Percentiles rank a stretch among this genome's conserved stretches.
Evolutionary conservation across 2,888 invertebrate genomes (phyloP).

Genomic region (Anaspis maculata): DNA sequence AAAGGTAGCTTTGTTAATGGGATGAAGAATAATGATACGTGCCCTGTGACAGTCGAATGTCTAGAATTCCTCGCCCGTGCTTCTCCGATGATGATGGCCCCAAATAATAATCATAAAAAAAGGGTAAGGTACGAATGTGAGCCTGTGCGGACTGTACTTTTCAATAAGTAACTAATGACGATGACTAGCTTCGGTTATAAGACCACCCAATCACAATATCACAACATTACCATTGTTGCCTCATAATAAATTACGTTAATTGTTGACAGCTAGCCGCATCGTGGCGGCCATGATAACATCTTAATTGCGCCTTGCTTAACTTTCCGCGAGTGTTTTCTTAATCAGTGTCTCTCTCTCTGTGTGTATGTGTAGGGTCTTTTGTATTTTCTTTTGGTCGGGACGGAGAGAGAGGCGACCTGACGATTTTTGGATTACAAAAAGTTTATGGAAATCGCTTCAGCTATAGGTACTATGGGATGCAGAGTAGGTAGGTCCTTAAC

Average conservation of each 20-base stretch:
- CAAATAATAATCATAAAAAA: background rate
- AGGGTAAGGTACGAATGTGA: background rate
- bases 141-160: conserved; percentile 17
- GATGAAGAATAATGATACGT: background rate
- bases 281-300: conserved; percentile 42
- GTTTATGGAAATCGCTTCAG: too few species aligned
- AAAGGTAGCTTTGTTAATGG: too few species aligned
- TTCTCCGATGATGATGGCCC: background rate
- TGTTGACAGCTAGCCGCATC: conserved; percentile 43
- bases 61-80: background rate
- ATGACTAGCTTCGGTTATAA: conserved; percentile 31
- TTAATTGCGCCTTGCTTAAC: conserved; percentile 41
- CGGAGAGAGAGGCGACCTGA: too few species aligned
- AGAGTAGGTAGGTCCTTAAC: too few species aligned
- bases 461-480: too few species aligned
- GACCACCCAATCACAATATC: conserved; percentile 44
- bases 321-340: conserved; percentile 40
- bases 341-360: too few species aligned
- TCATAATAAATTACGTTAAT: conserved; percentile 45
- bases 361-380: too few species aligned
- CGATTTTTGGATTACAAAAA: too few species aligned
- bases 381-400: too few species aligned
- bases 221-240: conserved; percentile 43
- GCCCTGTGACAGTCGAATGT: background rate
- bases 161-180: conserved; percentile 43